Conservation (phyloP, 2,113 vertebrate genomes). For the Puma concolor region DNA sequence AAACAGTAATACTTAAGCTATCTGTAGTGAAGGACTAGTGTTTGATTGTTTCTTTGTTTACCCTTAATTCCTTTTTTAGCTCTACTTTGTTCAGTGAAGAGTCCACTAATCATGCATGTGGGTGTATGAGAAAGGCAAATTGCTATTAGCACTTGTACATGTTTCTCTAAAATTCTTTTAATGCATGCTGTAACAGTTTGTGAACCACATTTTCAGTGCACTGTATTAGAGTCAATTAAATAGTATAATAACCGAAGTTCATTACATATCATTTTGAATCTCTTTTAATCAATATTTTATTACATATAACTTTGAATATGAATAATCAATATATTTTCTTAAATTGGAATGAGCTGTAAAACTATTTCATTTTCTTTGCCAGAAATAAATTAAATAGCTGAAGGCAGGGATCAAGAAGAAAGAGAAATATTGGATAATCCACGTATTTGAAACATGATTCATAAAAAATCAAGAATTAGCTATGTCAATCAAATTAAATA, state of each 20-base stretch:
- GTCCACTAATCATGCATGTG: not conserved
- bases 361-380: slow-evolving; percentile 27
- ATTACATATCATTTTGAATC: not conserved
- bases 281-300: slow-evolving; percentile 26
- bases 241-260: not conserved
- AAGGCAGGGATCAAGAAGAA: not conserved
- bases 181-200: not conserved
- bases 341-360: not conserved
- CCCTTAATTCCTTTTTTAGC: not conserved
- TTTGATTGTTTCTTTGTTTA: not conserved
- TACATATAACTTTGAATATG: not conserved
- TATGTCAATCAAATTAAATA: not conserved
- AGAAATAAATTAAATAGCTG: slow-evolving; percentile 34
- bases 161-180: not conserved
- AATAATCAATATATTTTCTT: not conserved
- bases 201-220: not conserved
- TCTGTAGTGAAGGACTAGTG: not conserved
- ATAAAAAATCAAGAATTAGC: slow-evolving; percentile 1
- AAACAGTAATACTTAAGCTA: not conserved
- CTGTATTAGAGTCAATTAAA: not conserved
- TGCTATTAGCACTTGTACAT: not conserved
- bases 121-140: not conserved
- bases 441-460: not conserved
- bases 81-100: not conserved
- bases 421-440: not conserved